Evolutionary conservation across 2,797 vertebrate genomes (phyloP), one percentile per base, ranked within the genome.

Genomic region (Myotis pilosus): DNA sequence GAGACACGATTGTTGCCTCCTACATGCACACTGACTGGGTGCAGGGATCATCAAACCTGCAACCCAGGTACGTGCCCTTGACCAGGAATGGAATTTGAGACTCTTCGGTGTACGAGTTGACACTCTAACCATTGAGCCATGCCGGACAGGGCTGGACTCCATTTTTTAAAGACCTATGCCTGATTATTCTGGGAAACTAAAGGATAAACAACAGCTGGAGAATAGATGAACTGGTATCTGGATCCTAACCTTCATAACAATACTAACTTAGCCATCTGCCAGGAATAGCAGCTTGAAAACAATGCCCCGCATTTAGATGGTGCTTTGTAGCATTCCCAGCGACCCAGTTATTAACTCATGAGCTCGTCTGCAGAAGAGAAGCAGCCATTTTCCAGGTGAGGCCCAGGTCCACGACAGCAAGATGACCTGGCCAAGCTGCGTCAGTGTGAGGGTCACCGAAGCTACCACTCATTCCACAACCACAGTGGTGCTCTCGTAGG

Each of bases 121-220:
- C 15, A n/a, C 62, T n/a, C 62, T n/a, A 64, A n/a, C 62, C 30
- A 64, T 2, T 17, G 30, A 64, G 62, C 62, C 1, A 64, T 15
- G 16, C 62, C 30, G 16, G 62, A 30, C 62, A 64, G 30, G 62
- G 30, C 30, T 9, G 81, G 36, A 75, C 96, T 44, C 25, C 71
- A 13, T 87, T 93, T 94, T 93, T 85, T 68, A 88, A 93, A 92
- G 74, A 68, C 41, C 33, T 41, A 19, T 33, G 80, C 74, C 41
- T 71, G 68, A 96, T 57, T 88, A 66, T 93, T 86, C 51, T 53
- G 71, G 49, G 49, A 92, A 97, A 88, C 87, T 93, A 64, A 47
- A 41, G 88, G 96, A 95, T 84, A 89, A 97, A 94, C 95, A 97
- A 94, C 5, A 93, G 49, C 90, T 93, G 82, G 87, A 97, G 95